Conservation (phyloP, 2,113 vertebrate genomes). For the Ictalurus furcatus region DNA sequence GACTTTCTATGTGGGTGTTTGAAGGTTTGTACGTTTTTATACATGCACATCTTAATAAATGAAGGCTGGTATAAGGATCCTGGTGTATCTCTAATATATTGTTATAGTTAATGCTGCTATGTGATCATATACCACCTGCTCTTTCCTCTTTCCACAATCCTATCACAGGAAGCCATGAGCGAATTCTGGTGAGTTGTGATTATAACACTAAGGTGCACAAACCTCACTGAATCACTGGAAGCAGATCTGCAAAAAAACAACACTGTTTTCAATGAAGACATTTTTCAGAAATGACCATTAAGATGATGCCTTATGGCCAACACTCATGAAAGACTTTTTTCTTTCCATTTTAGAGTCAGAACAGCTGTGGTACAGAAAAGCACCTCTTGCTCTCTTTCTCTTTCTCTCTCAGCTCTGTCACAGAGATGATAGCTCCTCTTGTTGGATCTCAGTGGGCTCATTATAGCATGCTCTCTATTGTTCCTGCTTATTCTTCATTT, state of each 20-base stretch:
- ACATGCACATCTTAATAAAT: not conserved
- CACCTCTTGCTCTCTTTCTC: constrained; percentile 42
- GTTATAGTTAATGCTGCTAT: not conserved
- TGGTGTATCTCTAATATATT: not conserved
- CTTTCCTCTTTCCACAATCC: not conserved
- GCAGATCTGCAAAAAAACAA: not conserved
- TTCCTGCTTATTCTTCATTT: constrained; percentile 50
- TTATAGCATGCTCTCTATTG: constrained; percentile 53
- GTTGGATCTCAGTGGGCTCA: constrained; percentile 59
- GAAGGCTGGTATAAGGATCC: not conserved
- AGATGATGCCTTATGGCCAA: not conserved
- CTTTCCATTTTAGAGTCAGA: constrained; percentile 23
- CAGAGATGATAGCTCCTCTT: constrained; percentile 52
- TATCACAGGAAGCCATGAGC: not conserved
- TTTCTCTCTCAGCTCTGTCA: constrained; percentile 48
- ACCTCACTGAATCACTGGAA: constrained; percentile 2
- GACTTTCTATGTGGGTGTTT: not conserved
- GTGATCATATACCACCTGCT: not conserved
- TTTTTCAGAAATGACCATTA: constrained; percentile 12
- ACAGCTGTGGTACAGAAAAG: not conserved
- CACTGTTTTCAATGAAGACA: constrained; percentile 21
- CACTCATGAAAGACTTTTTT: not conserved
- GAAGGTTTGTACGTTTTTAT: not conserved
- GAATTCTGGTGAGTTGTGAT: not conserved
- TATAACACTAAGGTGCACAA: not conserved